A percentile compares a stretch with the other conserved stretches of the same genome.
Evolutionary conservation across 2,797 vertebrate species (phyloP).

Genomic region (Heliangelus exortis): DNA sequence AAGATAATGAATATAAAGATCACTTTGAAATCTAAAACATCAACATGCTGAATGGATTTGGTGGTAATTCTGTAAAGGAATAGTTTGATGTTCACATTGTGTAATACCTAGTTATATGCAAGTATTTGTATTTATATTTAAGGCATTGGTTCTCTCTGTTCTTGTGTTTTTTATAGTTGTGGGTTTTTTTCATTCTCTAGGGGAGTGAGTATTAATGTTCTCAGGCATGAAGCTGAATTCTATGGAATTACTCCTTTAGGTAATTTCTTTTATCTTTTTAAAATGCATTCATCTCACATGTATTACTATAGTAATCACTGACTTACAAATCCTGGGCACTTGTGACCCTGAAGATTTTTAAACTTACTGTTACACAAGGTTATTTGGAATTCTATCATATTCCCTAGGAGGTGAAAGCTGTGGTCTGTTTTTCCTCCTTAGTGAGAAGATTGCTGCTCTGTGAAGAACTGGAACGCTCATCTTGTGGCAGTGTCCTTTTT

Average conservation of each 20-base stretch:
- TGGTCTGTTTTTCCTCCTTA: constrained; percentile 46
- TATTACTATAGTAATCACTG: not conserved
- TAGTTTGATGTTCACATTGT: not conserved
- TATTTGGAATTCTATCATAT: not conserved
- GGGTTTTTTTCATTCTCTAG: constrained; percentile 74
- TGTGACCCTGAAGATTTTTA: not conserved
- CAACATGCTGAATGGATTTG: not conserved
- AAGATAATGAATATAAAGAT: not conserved
- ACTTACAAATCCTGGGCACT: not conserved
- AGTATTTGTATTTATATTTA: not conserved
- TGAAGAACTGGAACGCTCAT: constrained; percentile 96
- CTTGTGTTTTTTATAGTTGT: not conserved
- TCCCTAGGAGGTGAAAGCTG: not conserved
- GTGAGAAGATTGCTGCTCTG: constrained; percentile 93
- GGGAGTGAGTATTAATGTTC: constrained; percentile 94
- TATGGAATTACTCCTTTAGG: constrained; percentile 98
- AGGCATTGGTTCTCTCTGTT: not conserved
- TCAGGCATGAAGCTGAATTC: constrained; percentile 97
- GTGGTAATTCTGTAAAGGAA: not conserved
- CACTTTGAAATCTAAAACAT: not conserved
- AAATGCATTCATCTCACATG: not conserved
- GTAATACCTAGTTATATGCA: not conserved
- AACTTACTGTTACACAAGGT: not conserved
- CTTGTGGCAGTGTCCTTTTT: constrained; percentile 97
- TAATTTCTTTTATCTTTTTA: constrained; percentile 64